Evolutionary conservation across 2,113 vertebrate species (phyloP), one percentile per base, ranked within the genome.

Genomic region (Oreochromis niloticus): DNA sequence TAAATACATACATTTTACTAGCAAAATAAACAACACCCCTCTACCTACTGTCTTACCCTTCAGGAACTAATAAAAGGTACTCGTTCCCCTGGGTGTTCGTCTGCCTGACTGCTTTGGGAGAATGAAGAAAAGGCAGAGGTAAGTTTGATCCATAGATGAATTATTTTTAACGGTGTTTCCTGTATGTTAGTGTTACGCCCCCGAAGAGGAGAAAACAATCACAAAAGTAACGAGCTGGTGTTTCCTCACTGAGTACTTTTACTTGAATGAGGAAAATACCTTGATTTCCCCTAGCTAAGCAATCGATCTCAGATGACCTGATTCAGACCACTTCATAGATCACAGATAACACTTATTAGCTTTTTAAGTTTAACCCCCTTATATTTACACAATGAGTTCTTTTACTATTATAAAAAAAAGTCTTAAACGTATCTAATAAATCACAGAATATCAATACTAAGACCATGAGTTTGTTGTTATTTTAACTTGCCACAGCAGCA

Each of bases 331-430:
- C 19, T 13, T 66, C 61, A 39, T 39, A 66, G 34, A 0, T 66
- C 0, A 66, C 34, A 39, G 19, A 66, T 66, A 39, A 66, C 34
- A 66, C 61, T 13, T 66, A n/a, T 39, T 39, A 66, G 34, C 10
- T 66, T 66, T 39, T n/a, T n/a, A 66, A 1, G 1, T 39, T 39
- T 19, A 0, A 36, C 61, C 0, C 17, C 32, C 32, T 12, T 12
- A 39, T 66, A n/a, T 36, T 66, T 66, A 66, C 34, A 1, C 6
- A 66, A 36, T 0, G 1, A 39, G 3, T 39, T 63, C 1, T 66
- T n/a, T 66, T 66, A 66, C 0, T 39, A 1, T 39, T 36, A n/a
- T n/a, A 4, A 63, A 61, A 63, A 63, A 63, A 63, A 39, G 61
- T 13, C 61, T 13, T n/a, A 66, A 66, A 39, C 2, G 1, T 22